Evolutionary conservation across 2,888 invertebrate genomes (phyloP).

Genomic region (Nebria salina): DNA sequence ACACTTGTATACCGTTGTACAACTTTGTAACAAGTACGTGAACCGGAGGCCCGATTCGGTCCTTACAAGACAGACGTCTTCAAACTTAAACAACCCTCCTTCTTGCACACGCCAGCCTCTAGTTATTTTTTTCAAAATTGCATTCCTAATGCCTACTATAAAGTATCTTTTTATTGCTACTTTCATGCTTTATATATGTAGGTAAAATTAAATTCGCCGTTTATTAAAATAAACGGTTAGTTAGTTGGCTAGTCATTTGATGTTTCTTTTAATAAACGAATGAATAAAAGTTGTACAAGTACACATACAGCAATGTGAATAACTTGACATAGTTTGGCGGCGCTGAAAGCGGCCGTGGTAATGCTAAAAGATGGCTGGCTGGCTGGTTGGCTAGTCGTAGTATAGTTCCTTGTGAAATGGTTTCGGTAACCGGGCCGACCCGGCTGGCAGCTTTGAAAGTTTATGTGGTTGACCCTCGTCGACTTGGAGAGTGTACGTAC

Average conservation of each 20-base stretch:
- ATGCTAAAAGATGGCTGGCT: background rate
- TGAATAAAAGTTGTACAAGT: slow-evolving; percentile 1
- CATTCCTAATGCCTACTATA: too few relatives aligned
- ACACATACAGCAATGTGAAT: slow-evolving; percentile 53
- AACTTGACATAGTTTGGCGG: slow-evolving; percentile 62
- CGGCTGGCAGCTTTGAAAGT: slow-evolving; percentile 61
- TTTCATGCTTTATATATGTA: background rate
- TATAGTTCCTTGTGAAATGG: slow-evolving; percentile 53
- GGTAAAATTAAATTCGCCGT: too few relatives aligned
- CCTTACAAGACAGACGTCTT: slow-evolving; percentile 10
- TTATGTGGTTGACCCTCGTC: slow-evolving; percentile 63
- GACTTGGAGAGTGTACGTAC: slow-evolving; percentile 55
- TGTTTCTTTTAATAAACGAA: background rate
- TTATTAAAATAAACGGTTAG: background rate
- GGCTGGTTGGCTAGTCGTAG: background rate
- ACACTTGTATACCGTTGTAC: slow-evolving; percentile 42
- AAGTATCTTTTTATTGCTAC: background rate
- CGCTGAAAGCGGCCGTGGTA: slow-evolving; percentile 53
- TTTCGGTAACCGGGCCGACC: slow-evolving; percentile 56
- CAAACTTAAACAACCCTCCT: slow-evolving; percentile 24
- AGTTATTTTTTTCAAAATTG: background rate
- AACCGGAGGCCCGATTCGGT: slow-evolving; percentile 14
- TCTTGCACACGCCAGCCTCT: background rate
- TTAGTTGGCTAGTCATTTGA: background rate
- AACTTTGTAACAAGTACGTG: slow-evolving; percentile 47